Percentiles rank a stretch among this genome's conserved stretches.
phyloP scores from a whole-genome alignment of 2,113 vertebrate species.

The Indicator maculatus region DNA sequence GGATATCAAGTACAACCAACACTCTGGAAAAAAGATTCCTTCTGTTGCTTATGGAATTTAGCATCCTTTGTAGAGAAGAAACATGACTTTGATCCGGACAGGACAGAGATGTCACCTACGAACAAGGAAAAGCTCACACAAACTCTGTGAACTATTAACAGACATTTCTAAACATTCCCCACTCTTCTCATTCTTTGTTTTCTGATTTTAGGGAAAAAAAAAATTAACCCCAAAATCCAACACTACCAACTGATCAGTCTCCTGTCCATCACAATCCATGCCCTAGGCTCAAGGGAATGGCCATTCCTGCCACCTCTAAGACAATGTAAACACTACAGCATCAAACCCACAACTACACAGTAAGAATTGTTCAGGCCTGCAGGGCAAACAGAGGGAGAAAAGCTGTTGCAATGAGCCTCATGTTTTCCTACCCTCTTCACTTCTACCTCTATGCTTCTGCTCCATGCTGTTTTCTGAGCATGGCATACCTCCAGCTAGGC shows the following conservation, averaged over 20 bases:
- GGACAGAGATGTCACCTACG: not conserved
- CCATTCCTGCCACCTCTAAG: not conserved
- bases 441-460: not conserved
- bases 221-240: not conserved
- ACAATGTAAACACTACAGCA: not conserved
- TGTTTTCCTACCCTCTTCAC: not conserved
- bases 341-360: not conserved
- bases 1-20: not conserved
- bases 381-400: not conserved
- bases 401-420: not conserved
- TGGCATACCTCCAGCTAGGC: no score
- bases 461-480: not conserved
- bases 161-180: not conserved
- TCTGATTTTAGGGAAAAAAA: not conserved
- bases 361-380: not conserved
- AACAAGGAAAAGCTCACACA: not conserved
- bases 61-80: not conserved
- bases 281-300: not conserved
- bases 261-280: rapidly evolving
- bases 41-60: not conserved
- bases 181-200: not conserved
- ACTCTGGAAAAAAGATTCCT: not conserved
- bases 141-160: not conserved
- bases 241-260: not conserved
- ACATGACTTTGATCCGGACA: not conserved